A percentile compares a stretch with the other conserved stretches of the same genome.
phyloP scores from a whole-genome alignment of 2,888 invertebrate species.

The Hirtodrosophila alboralis region DNA sequence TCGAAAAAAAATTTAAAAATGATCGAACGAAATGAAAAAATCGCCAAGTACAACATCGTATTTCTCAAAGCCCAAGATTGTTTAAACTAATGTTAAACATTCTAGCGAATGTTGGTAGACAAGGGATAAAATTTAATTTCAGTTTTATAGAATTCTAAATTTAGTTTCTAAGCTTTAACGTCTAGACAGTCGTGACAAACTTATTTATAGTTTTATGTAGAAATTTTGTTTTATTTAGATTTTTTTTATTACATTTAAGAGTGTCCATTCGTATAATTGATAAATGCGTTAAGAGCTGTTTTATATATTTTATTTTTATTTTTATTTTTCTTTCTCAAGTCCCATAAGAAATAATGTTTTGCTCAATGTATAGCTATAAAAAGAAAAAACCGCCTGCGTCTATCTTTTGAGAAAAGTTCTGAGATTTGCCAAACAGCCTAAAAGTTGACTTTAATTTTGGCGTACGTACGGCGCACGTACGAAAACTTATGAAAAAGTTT shows the following conservation, averaged over 20 bases:
- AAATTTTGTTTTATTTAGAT: no score
- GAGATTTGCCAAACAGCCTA: conserved; percentile 54
- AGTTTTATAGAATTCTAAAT: no score
- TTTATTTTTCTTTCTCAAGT: conserved; percentile 28
- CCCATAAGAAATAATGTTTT: conserved; percentile 15
- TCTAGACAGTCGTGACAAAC: no score
- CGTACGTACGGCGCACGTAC: conserved; percentile 43
- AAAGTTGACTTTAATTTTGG: conserved; percentile 65
- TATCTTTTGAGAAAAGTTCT: conserved; percentile 55
- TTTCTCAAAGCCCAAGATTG: no score
- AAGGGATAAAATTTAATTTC: no score
- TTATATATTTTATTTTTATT: conserved; percentile 1
- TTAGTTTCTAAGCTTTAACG: no score
- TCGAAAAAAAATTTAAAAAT: no score
- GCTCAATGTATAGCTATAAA: conserved; percentile 8
- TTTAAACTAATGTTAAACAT: no score
- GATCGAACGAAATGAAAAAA: no score
- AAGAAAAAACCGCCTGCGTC: background rate
- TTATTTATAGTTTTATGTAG: no score
- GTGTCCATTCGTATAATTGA: conserved; percentile 1
- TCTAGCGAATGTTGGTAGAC: no score
- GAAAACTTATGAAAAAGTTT: conserved; percentile 72
- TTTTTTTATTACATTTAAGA: background rate
- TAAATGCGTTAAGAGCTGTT: background rate
- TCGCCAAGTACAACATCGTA: no score